These are phyloP conservation scores for Cenopis cana DNA, from an alignment of 2,888 invertebrate genomes.

Conservation along the genomic window DNA sequence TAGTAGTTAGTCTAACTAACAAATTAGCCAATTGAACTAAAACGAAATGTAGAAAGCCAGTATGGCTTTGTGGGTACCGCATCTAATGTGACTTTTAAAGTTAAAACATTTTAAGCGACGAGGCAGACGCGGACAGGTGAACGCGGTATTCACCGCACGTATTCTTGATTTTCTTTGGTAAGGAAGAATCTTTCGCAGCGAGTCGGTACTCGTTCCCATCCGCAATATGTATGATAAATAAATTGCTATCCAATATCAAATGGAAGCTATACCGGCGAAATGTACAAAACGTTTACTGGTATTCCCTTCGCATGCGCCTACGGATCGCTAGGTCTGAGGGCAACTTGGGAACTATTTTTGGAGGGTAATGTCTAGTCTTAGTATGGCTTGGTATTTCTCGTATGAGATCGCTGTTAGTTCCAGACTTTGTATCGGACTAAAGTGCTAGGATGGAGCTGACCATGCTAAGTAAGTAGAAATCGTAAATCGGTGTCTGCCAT, in stretches of 20 bases:
- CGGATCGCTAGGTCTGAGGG: slow-evolving; percentile 52
- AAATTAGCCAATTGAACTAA: background rate
- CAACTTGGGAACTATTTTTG: slow-evolving; percentile 3
- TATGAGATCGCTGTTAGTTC: background rate
- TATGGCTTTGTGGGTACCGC: background rate
- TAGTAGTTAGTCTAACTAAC: background rate
- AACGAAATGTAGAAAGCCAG: background rate
- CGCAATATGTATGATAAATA: slow-evolving; percentile 85
- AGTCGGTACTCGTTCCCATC: slow-evolving; percentile 70
- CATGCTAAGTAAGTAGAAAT: too few relatives aligned
- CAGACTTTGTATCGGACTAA: too few relatives aligned
- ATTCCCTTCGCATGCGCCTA: slow-evolving; percentile 65
- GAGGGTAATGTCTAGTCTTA: background rate
- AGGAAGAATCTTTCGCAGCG: slow-evolving; percentile 72
- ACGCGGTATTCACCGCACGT: slow-evolving; percentile 77
- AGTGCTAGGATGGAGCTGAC: too few relatives aligned
- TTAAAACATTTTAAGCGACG: slow-evolving; percentile 51
- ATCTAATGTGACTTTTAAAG: slow-evolving; percentile 23
- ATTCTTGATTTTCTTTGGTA: slow-evolving; percentile 76
- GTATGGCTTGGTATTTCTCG: background rate
- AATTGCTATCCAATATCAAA: slow-evolving; percentile 85
- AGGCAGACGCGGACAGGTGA: slow-evolving; percentile 60
- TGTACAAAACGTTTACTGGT: slow-evolving; percentile 80
- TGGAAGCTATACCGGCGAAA: slow-evolving; percentile 80
- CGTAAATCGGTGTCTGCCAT: too few relatives aligned